Evolutionary conservation across 2,888 invertebrate genomes (phyloP).

Genomic region (Cancer borealis): DNA sequence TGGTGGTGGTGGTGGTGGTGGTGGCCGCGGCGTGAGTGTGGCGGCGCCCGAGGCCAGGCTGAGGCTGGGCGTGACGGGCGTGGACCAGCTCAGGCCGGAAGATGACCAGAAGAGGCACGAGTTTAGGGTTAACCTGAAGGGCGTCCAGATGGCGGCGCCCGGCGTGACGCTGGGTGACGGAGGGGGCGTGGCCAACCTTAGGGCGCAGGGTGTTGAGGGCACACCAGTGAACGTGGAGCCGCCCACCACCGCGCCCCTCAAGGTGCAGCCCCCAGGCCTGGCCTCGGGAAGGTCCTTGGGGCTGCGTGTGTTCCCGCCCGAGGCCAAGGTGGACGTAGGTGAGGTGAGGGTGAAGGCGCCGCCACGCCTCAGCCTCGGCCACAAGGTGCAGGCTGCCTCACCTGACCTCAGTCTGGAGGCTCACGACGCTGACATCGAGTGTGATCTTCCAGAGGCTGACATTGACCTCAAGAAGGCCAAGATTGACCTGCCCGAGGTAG

Average conservation of each 20-base stretch:
- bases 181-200: too few relatives aligned
- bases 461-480: constrained; percentile 66
- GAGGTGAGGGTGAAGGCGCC: constrained; percentile 41
- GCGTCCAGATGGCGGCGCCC: background rate
- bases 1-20: background rate
- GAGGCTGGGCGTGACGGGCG: background rate
- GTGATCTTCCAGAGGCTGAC: constrained; percentile 69
- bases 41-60: constrained; percentile 36
- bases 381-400: background rate
- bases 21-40: background rate
- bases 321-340: background rate
- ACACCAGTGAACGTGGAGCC: background rate
- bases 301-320: background rate
- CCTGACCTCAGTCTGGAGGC: constrained; percentile 39
- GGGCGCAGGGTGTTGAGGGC: too few relatives aligned
- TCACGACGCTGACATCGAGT: constrained; percentile 50
- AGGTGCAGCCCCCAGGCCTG: background rate
- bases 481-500: constrained; percentile 63
- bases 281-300: background rate
- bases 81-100: constrained; percentile 30
- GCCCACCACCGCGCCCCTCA: background rate
- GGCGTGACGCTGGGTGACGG: too few relatives aligned
- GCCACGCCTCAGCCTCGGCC: constrained; percentile 51
- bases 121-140: background rate
- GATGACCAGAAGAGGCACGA: constrained; percentile 35